Evolutionary conservation across 1,140 invertebrate species (phyloP).

Genomic region (Neodiprion fabricii): DNA sequence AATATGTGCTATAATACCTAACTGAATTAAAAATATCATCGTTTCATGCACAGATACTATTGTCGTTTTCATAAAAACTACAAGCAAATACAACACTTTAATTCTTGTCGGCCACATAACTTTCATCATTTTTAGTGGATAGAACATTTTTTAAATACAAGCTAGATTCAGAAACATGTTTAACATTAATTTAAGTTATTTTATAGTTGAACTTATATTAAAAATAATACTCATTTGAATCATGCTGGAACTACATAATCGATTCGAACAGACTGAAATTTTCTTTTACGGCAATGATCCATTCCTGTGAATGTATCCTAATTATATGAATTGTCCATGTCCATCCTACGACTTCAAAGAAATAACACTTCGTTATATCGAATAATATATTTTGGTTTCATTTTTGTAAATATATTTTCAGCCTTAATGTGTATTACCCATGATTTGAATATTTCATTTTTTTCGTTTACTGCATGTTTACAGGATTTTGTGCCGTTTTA

Average conservation of each 20-base stretch:
- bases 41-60: too few species aligned
- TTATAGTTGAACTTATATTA: neutral
- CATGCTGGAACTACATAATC: neutral
- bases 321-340: constrained; percentile 2
- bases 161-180: too few species aligned
- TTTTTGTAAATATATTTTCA: constrained; percentile 25
- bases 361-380: neutral
- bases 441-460: constrained; percentile 43
- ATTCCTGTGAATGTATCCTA: neutral
- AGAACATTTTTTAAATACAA: too few species aligned
- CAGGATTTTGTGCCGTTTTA: constrained; percentile 53
- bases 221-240: neutral
- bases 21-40: neutral
- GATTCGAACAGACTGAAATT: neutral
- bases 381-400: constrained; percentile 6
- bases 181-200: neutral
- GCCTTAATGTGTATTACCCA: constrained; percentile 37
- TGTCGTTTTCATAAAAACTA: too few species aligned
- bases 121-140: too few species aligned
- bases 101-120: too few species aligned
- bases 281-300: neutral
- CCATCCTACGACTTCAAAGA: neutral
- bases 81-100: too few species aligned
- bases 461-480: constrained; percentile 57
- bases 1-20: neutral